Conservation (phyloP, 2,113 vertebrate species). For the Hemibagrus wyckioides region DNA sequence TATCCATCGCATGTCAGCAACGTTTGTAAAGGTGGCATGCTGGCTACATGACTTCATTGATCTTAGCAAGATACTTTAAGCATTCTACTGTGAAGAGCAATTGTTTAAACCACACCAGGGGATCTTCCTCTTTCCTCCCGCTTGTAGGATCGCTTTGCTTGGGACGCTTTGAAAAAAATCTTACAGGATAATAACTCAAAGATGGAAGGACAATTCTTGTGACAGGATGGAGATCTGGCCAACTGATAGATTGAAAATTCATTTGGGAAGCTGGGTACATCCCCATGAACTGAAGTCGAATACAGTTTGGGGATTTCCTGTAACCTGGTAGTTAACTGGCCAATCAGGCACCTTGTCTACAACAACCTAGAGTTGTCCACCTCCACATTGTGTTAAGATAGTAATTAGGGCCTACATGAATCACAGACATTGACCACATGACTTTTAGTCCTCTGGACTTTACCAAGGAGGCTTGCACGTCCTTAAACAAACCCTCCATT, state of each 20-base stretch:
- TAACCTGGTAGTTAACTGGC: not conserved
- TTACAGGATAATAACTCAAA: not conserved
- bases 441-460: not conserved
- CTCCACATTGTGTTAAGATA: not conserved
- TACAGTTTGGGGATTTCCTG: not conserved
- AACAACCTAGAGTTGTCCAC: not conserved
- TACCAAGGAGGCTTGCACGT: not conserved
- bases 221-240: not conserved
- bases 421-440: not conserved
- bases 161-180: conserved; percentile 64
- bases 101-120: conserved; percentile 54
- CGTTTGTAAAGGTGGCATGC: conserved; percentile 66
- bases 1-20: conserved; percentile 61
- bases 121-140: conserved; percentile 37
- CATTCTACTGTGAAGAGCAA: conserved; percentile 52
- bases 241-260: not conserved
- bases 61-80: conserved; percentile 56
- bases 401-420: not conserved
- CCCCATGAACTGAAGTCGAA: not conserved
- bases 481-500: not conserved
- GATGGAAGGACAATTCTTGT: not conserved
- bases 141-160: conserved; percentile 42
- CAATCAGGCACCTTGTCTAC: not conserved
- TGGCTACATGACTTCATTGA: conserved; percentile 63
- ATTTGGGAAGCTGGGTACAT: not conserved